Evolutionary conservation across 2,888 invertebrate genomes (phyloP), one percentile per base, ranked within the genome.

Genomic region (Listrodromus nycthemerus): DNA sequence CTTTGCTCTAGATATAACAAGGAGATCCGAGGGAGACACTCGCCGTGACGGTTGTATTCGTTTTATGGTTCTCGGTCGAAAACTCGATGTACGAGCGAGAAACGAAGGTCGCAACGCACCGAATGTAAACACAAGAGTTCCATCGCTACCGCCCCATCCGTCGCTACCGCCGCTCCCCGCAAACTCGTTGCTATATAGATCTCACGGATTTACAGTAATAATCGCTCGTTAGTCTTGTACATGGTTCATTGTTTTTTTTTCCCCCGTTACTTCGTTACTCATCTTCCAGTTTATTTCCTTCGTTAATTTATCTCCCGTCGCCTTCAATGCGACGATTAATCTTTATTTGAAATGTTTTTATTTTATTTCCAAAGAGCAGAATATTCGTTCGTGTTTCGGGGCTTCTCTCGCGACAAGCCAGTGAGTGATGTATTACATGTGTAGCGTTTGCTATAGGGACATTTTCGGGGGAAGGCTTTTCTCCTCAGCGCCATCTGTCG

Each of bases 401-500:
- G 58, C 33, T 27, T 70, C 19, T 37, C 55, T 50, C 55, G 48
- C n/a, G 37, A 37, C 66, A 55, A 71, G 66, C 30, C 50, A n/a
- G 61, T 24, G 33, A 70, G 48, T 80, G 63, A 80, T 76, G 70
- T 45, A 82, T 76, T 70, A 76, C 71, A 69, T 80, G 77, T 24
- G 80, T 87, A 80, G 58, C 58, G 74, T 63, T 80, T 80, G 80
- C 80, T 85, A 86, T 87, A 88, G 87, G 82, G 79, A 87, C 86
- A 90, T 88, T 89, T 88, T 86, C 87, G 86, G 87, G 82, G 79
- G 85, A 90, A 87, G 69, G 6, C 10, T 5, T 69, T 70, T 13
- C 33, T 37, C 52, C 27, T 70, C 7, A 5, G 69, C 66, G 33
- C 13, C 66, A 27, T 70, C 13, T 19, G 66, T 19, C 58, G 16